Evolutionary conservation across 2,113 vertebrate species (phyloP).

Genomic region (Paedocypris sp.): DNA sequence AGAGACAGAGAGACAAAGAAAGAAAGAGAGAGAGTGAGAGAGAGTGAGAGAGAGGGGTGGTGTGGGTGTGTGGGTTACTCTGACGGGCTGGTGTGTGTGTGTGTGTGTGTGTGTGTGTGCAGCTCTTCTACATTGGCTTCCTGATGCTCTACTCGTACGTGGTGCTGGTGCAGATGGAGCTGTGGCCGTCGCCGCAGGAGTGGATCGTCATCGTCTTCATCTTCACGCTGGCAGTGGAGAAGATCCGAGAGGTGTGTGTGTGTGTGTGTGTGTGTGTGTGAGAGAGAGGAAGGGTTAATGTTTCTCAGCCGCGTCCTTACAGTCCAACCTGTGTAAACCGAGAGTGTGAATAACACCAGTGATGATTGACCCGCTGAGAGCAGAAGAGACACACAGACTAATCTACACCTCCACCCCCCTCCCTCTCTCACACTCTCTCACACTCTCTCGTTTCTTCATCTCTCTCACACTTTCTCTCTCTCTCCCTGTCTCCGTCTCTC

Average conservation of each 20-base stretch:
- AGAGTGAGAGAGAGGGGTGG: neutral
- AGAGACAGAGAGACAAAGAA: too few relatives aligned
- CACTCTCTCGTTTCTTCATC: too few relatives aligned
- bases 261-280: neutral
- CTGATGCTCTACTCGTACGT: slow-evolving; percentile 95
- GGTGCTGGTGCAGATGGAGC: slow-evolving; percentile 84
- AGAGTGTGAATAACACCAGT: neutral
- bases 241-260: slow-evolving; percentile 80
- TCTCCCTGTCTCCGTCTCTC: too few relatives aligned
- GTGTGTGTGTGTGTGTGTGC: slow-evolving; percentile 6
- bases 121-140: slow-evolving; percentile 91
- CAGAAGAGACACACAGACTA: neutral
- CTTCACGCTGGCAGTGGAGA: slow-evolving; percentile 91
- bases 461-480: too few relatives aligned
- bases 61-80: neutral
- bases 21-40: too few relatives aligned
- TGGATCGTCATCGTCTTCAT: slow-evolving; percentile 97
- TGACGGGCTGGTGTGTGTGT: neutral
- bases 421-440: too few relatives aligned
- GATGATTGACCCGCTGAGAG: neutral
- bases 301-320: neutral
- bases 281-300: neutral
- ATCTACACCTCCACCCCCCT: too few relatives aligned
- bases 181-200: slow-evolving; percentile 76
- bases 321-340: neutral